Conservation (phyloP, 2,888 invertebrate genomes). For the Macrophya annulata region DNA sequence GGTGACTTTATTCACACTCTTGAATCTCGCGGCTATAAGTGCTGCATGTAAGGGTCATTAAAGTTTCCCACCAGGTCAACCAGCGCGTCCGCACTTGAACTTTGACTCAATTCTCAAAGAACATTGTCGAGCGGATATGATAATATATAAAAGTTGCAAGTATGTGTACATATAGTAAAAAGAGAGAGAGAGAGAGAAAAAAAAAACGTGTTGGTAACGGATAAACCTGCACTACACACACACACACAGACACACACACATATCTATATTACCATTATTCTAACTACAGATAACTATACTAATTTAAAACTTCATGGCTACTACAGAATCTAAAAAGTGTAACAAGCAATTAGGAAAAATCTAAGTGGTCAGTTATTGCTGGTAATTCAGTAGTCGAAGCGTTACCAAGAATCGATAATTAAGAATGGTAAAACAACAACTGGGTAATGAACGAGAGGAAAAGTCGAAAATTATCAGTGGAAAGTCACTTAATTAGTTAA, state of each 20-base stretch:
- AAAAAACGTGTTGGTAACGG: background rate
- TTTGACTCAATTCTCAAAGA: constrained; percentile 22
- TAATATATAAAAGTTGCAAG: background rate
- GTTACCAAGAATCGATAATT: background rate
- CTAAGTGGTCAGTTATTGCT: background rate
- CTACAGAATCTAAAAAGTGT: background rate
- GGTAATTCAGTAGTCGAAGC: background rate
- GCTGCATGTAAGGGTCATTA: constrained; percentile 26
- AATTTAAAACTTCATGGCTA: background rate
- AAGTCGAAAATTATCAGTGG: background rate
- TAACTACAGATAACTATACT: background rate
- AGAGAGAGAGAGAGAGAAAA: background rate
- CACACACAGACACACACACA: too few species aligned
- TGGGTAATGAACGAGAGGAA: background rate
- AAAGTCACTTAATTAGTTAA: background rate
- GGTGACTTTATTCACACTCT: constrained; percentile 14
- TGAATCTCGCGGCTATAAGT: background rate
- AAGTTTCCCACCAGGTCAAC: constrained; percentile 29
- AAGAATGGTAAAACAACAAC: background rate
- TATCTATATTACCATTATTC: background rate
- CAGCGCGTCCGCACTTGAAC: constrained; percentile 18
- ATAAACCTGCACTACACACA: too few species aligned
- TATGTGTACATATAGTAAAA: background rate
- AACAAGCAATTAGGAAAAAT: background rate
- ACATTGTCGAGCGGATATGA: background rate